These are phyloP conservation scores for Charaxes varanes DNA, from an alignment of 1,140 invertebrate species.

Conservation along the genomic window DNA sequence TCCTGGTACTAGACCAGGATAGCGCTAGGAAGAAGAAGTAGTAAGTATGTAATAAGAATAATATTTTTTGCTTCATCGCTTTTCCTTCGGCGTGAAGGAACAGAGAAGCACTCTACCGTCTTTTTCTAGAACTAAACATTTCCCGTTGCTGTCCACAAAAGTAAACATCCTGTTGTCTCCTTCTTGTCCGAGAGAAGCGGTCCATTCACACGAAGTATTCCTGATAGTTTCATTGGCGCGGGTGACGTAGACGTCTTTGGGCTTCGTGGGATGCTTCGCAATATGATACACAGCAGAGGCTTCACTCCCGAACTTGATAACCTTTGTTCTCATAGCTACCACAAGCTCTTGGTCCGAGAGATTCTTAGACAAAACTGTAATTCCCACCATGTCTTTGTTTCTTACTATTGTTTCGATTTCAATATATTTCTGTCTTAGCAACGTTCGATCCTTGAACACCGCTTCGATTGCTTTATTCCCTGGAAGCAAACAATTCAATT, in stretches of 20 bases:
- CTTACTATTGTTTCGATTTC: conserved; percentile 7
- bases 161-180: conserved; percentile 14
- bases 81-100: conserved; percentile 13
- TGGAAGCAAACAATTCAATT: too few relatives aligned
- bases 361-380: not conserved
- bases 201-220: not conserved
- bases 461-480: too few relatives aligned
- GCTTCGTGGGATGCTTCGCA: conserved; percentile 16
- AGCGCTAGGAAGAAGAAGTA: too few relatives aligned
- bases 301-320: conserved; percentile 14
- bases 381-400: conserved; percentile 13
- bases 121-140: conserved; percentile 13
- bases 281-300: conserved; percentile 17
- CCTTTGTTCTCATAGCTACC: not conserved
- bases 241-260: conserved; percentile 10
- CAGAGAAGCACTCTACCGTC: conserved; percentile 16
- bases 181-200: conserved; percentile 12
- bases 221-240: conserved; percentile 16
- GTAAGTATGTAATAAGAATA: too few relatives aligned
- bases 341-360: conserved; percentile 6
- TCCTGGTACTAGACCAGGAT: too few relatives aligned
- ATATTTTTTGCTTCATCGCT: too few relatives aligned
- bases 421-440: conserved; percentile 10
- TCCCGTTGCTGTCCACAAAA: conserved; percentile 6
- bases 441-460: conserved; percentile 8